Evolutionary conservation across 2,888 invertebrate species (phyloP), one percentile per base, ranked within the genome.

Genomic region (Villa cingulata): DNA sequence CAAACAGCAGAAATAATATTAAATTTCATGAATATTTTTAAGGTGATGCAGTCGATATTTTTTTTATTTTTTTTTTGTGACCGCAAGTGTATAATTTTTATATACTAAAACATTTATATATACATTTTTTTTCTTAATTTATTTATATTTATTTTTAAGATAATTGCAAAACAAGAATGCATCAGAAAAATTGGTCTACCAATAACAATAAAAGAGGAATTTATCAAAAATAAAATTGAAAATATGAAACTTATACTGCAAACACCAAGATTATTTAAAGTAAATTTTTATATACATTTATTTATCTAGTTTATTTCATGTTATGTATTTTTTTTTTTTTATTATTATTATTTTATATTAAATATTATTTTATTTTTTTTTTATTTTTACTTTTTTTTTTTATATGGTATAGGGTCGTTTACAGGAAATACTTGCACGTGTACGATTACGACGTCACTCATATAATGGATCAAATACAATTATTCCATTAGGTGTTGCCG

Each of bases 251-350:
- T 85, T 0, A 85, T 92, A 60, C 77, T 96, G 17, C 87, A 89
- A 57, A 85, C 88, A 15, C 94, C 95, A 29, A 89, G 91, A 37
- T 87, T 95, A 56, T 90, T 89, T 62, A 92, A 91, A 70, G 88
- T 86, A 58, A 48, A 45, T 39, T n/a, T 27, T 12, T 41, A 39
- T 40, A 44, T 27, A 16, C 14, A 37, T 29, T 36, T 20, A 17
- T 18, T 43, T 12, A 40, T 36, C 50, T 32, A 37, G 20, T 37
- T 29, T 48, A 20, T 38, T 20, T 6, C 7, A 23, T 6, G 7
- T 23, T 23, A 23, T 23, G 4, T 23, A 23, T 23, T 6, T 23
- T 23, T 23, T 23, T 6, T 6, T 23, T 23, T 23, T 23, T n/a
- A n/a, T n/a, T n/a, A n/a, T n/a, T n/a, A n/a, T n/a, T n/a, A n/a